phyloP scores from a whole-genome alignment of 2,888 invertebrate species.

The Heterodera filipjevi region DNA sequence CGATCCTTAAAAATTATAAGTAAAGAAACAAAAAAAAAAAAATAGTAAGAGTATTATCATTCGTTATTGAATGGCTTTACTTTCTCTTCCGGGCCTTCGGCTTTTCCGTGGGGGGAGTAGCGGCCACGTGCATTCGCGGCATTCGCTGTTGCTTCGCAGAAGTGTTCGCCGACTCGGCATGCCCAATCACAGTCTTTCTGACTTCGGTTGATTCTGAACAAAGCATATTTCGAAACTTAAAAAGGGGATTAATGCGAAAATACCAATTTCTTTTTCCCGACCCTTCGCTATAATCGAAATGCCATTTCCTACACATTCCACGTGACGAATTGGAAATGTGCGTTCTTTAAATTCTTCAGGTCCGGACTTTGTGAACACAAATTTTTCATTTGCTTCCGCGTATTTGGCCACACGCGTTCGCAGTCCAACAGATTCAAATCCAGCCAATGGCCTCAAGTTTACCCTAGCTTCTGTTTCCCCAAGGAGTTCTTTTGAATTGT shows the following conservation, averaged over 20 bases:
- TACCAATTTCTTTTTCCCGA: neutral
- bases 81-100: neutral
- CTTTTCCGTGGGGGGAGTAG: neutral
- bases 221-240: neutral
- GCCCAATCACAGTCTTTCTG: neutral
- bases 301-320: neutral
- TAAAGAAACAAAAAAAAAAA: neutral
- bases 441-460: constrained; percentile 1
- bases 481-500: constrained; percentile 2
- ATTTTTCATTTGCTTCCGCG: neutral
- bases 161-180: neutral
- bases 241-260: neutral
- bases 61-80: no score
- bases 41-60: no score
- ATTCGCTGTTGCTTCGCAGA: neutral
- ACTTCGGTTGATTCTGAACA: neutral
- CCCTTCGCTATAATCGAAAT: constrained; percentile 4
- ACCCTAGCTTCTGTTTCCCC: neutral
- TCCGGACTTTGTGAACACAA: neutral
- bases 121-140: neutral
- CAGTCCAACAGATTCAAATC: constrained; percentile 9
- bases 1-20: no score
- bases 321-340: neutral
- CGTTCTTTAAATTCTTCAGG: neutral
- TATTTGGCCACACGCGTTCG: constrained; percentile 2